Conservation (phyloP, 2,888 invertebrate genomes). For the Agrenia bidenticulata region DNA sequence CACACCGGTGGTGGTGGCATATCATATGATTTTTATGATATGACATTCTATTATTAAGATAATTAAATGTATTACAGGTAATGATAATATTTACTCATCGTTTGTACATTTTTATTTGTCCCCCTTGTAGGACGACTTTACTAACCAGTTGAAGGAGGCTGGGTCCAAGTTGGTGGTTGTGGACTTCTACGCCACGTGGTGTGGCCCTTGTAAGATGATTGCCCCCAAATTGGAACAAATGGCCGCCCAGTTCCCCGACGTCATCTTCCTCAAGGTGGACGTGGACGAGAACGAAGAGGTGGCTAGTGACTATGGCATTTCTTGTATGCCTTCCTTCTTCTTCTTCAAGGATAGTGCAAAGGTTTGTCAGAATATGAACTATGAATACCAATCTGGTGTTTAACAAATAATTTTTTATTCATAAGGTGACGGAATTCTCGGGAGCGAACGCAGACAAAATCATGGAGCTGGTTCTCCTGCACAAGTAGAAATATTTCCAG, state of each 20-base stretch:
- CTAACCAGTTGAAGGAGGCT: constrained; percentile 67
- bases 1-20: no score
- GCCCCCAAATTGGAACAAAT: constrained; percentile 89
- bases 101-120: no score
- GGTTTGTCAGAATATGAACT: constrained; percentile 21
- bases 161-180: constrained; percentile 87
- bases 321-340: constrained; percentile 97
- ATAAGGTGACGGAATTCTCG: constrained; percentile 68
- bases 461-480: constrained; percentile 56
- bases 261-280: constrained; percentile 88
- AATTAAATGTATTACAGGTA: no score
- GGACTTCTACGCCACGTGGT: constrained; percentile 95
- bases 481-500: constrained; percentile 41
- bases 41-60: no score
- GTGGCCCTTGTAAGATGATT: constrained; percentile 74
- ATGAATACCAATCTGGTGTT: neutral
- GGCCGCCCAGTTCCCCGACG: constrained; percentile 65
- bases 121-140: constrained; percentile 43
- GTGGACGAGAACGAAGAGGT: constrained; percentile 90
- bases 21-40: no score
- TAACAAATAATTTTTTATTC: constrained; percentile 20
- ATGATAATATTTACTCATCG: no score
- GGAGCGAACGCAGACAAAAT: constrained; percentile 77
- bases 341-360: constrained; percentile 73
- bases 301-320: constrained; percentile 78